Base-by-base conservation (phyloP, 2,797 vertebrate species). In the Chaunax sp. region DNA sequence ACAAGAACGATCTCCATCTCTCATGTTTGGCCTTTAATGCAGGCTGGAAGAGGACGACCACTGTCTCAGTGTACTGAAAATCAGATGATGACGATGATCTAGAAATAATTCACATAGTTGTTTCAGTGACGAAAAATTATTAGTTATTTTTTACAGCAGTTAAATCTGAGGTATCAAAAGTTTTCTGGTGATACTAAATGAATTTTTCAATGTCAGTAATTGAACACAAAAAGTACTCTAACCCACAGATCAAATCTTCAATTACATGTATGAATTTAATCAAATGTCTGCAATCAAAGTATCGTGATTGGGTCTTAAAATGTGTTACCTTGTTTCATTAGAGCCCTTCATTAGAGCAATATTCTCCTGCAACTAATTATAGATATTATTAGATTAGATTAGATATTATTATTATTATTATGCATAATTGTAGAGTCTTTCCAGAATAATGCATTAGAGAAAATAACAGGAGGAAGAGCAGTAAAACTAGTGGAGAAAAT, bases 21-120 rank as follows among this genome's bases (percentile, higher is more conserved):
- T 20, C 26, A 1, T 15, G 71, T 80, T 30, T 50, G 33, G 59
- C 61, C 40, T 10, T 28, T 25, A 63, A 23, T 26, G 35, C 38
- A 64, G 22, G 38, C 28, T 1, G 10, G 15, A 23, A 5, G 30
- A 26, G 19, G 35, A 28, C 8, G 12, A 35, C 30, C 2, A 25
- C 41, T 37, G 50, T 15, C 0, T 55, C 9, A 5, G 10, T 30
- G 40, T 8, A 25, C 26, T 44, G 41, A 38, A 62, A n/a, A 53
- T 14, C 41, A 35, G 51, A 38, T 1, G 0, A 28, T 46, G 3
- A 2, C 13, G 19, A 38, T 4, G 23, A 54, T 11, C 22, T 22
- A 1, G 10, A 30, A 20, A 18, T 19, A 49, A 12, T 37, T 23
- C 15, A 47, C 15, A 23, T 5, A 9, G 13, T 5, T 14, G n/a